Percentiles rank a stretch among this genome's conserved stretches.
These are phyloP conservation scores for Eptatretus burgeri DNA, from an alignment of 2,113 vertebrate genomes.

Conservation along the genomic window DNA sequence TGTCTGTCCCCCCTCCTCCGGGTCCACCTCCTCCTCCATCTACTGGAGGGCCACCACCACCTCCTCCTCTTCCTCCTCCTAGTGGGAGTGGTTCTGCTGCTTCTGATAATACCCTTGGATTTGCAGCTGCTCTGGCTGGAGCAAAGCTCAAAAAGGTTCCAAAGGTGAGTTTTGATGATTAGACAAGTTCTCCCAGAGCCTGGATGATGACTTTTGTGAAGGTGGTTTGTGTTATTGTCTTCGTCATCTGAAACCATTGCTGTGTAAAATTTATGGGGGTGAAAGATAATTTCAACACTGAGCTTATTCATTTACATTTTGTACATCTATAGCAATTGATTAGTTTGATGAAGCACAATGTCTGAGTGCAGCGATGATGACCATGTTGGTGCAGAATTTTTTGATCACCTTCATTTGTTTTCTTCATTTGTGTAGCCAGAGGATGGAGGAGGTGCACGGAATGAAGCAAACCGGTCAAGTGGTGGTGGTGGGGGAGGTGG, in stretches of 20 bases:
- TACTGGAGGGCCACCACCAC: background rate
- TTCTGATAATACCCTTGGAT: constrained; percentile 15
- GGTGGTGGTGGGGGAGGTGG: constrained; percentile 12
- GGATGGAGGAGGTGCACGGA: constrained; percentile 14
- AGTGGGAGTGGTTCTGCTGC: background rate
- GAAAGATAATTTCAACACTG: too few species aligned
- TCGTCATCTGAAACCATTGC: background rate
- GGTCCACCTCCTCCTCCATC: background rate
- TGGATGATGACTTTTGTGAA: too few species aligned
- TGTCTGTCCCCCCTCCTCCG: background rate
- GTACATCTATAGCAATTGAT: too few species aligned
- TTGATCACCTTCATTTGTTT: background rate
- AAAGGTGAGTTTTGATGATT: constrained; percentile 22
- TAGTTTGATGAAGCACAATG: too few species aligned
- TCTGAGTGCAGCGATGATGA: background rate
- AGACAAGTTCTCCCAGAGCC: too few species aligned
- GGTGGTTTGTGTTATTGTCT: background rate
- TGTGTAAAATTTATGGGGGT: too few species aligned
- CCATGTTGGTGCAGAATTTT: background rate
- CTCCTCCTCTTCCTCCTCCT: background rate
- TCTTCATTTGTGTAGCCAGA: background rate
- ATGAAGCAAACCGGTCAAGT: constrained; percentile 23
- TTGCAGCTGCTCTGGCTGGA: constrained; percentile 37
- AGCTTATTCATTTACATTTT: too few species aligned
- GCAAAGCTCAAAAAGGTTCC: constrained; percentile 47